Conservation (phyloP, 2,888 invertebrate genomes). For the Calameuta pallipes region DNA sequence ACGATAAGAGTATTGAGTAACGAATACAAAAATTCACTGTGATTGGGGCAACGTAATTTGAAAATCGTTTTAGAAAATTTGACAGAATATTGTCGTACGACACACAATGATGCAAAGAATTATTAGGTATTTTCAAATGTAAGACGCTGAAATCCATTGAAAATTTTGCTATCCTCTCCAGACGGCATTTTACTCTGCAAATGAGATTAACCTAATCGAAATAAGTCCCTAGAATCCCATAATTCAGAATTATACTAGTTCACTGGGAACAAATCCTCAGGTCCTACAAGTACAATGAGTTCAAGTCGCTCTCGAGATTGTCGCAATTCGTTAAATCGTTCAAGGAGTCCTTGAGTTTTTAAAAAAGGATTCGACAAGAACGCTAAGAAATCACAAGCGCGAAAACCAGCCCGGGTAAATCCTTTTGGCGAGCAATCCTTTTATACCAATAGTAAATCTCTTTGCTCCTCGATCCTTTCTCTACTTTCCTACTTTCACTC, state of each 20-base stretch:
- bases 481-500: neutral
- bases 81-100: neutral
- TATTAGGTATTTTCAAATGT: neutral
- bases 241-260: neutral
- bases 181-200: neutral
- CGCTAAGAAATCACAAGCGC: neutral
- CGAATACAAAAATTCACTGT: neutral
- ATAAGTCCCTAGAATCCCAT: neutral
- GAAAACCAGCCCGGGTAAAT: neutral
- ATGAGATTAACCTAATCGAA: neutral
- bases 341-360: neutral
- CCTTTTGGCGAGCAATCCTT: neutral
- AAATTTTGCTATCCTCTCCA: neutral
- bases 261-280: neutral
- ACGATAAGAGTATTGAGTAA: neutral
- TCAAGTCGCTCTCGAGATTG: neutral
- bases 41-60: neutral
- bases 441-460: neutral
- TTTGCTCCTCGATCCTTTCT: neutral
- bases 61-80: neutral
- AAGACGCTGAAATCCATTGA: neutral
- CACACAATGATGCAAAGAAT: neutral
- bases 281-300: neutral
- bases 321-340: neutral
- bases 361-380: neutral